Conservation (phyloP, 2,113 vertebrate species). For the Neolamprologus caudopunctatus region DNA sequence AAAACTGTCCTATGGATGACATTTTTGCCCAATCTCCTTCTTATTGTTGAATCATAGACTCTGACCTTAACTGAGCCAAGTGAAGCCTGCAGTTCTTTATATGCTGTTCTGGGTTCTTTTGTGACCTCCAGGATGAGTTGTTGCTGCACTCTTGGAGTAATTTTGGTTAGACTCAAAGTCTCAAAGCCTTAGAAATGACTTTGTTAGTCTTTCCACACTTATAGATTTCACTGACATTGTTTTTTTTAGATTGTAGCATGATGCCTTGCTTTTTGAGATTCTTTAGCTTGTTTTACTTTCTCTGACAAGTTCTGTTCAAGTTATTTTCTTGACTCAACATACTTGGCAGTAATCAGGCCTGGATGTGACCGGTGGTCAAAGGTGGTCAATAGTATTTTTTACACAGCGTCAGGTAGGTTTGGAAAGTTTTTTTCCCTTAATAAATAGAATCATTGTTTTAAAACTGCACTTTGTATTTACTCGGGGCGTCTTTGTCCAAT, state of each 20-base stretch:
- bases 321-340: not conserved
- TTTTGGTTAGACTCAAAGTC: not conserved
- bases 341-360: not conserved
- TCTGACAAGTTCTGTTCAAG: not conserved
- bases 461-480: not conserved
- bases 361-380: not conserved
- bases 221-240: not conserved
- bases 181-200: not conserved
- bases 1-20: not conserved
- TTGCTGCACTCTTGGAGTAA: not conserved
- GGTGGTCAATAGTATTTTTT: not conserved
- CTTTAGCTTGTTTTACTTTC: not conserved
- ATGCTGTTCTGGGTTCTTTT: not conserved
- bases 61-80: not conserved
- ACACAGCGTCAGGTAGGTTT: not conserved
- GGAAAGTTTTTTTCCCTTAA: not conserved
- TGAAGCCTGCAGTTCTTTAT: not conserved
- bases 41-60: not conserved
- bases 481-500: not conserved
- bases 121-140: not conserved
- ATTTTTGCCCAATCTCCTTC: not conserved
- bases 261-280: not conserved
- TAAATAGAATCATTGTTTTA: not conserved
- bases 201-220: not conserved
- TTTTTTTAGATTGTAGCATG: not conserved